These are phyloP conservation scores for Epinotia brunnichana DNA, from an alignment of 2,888 invertebrate genomes.

Conservation along the genomic window DNA sequence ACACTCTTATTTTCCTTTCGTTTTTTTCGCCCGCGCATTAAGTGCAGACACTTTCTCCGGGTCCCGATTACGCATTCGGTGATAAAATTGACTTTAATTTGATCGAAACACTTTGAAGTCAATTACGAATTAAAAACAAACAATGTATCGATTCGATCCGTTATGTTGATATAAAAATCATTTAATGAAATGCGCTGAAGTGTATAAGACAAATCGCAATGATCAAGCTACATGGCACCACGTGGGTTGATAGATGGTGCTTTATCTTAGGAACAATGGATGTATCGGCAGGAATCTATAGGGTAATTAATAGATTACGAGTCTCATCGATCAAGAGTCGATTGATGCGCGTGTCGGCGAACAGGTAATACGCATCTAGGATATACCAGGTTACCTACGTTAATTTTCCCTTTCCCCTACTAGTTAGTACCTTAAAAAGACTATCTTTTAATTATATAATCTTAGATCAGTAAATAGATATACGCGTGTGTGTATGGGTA, in stretches of 20 bases:
- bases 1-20: constrained; percentile 76
- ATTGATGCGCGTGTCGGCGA: constrained; percentile 44
- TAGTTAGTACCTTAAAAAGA: not conserved
- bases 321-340: constrained; percentile 70
- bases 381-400: constrained; percentile 18
- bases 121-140: constrained; percentile 47
- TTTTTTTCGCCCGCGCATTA: constrained; percentile 67
- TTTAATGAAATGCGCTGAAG: constrained; percentile 62
- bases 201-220: constrained; percentile 75
- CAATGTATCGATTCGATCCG: constrained; percentile 16
- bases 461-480: too few species aligned
- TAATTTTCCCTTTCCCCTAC: not conserved
- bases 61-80: constrained; percentile 70
- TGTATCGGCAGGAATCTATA: constrained; percentile 70
- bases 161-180: constrained; percentile 43
- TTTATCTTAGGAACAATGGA: constrained; percentile 74
- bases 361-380: constrained; percentile 34
- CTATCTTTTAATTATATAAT: too few species aligned
- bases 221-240: constrained; percentile 74
- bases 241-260: constrained; percentile 77
- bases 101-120: constrained; percentile 47
- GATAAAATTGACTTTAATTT: constrained; percentile 58
- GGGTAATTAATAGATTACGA: constrained; percentile 78
- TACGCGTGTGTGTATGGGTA: too few species aligned
- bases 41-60: constrained; percentile 76